phyloP scores from a whole-genome alignment of 1,140 invertebrate species.

The Aphaenogaster ashmeadi region DNA sequence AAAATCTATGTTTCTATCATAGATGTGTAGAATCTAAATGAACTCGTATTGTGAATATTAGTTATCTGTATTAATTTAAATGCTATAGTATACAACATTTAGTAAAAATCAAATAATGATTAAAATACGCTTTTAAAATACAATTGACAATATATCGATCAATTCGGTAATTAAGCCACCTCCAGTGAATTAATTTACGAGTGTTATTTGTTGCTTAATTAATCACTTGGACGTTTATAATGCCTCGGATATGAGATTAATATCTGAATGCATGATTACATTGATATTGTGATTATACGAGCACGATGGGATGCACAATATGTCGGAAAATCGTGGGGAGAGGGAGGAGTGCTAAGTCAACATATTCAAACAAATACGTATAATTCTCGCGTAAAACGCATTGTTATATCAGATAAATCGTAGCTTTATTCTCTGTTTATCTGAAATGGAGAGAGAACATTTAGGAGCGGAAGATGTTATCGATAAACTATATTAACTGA shows the following conservation, averaged over 20 bases:
- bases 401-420: conserved; percentile 41
- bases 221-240: conserved; percentile 67
- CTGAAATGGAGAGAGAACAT: conserved; percentile 18
- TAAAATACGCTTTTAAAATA: background rate
- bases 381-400: conserved; percentile 33
- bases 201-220: conserved; percentile 67
- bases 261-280: conserved; percentile 53
- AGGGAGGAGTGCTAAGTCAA: conserved; percentile 9
- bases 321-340: background rate
- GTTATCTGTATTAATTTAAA: background rate
- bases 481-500: conserved; percentile 58
- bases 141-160: conserved; percentile 45
- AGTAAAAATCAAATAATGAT: background rate
- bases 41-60: background rate
- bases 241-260: conserved; percentile 67
- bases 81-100: background rate
- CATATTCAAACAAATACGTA: conserved; percentile 24
- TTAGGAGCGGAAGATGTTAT: conserved; percentile 39
- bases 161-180: conserved; percentile 56
- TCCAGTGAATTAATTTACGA: conserved; percentile 49
- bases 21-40: background rate
- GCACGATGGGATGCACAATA: conserved; percentile 46
- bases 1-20: background rate
- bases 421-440: conserved; percentile 40
- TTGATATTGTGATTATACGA: conserved; percentile 62